Base-by-base conservation (phyloP, 2,888 invertebrate species). In the Pollenia amentaria region DNA sequence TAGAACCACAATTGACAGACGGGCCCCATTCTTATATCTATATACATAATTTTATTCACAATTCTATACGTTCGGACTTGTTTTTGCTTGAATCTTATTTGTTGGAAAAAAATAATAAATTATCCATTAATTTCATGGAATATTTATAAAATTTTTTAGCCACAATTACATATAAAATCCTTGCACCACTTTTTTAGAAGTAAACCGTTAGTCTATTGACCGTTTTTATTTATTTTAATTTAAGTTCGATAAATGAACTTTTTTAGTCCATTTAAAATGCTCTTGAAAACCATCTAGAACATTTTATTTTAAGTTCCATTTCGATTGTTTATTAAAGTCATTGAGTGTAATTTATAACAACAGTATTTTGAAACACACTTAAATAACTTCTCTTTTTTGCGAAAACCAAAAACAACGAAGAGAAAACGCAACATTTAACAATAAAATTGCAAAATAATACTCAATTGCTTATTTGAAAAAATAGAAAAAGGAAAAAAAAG, bases 391-490 rank as follows among this genome's bases (percentile, higher is more conserved):
- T 80, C 55, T 11, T 16, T 38, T 10, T 40, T 70, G n/a, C 12
- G 10, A 42, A 38, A 65, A 16, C 18, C 12, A 62, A 40, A 57
- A 44, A 46, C 29, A 53, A 46, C 44, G 44, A 75, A 40, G 69
- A 76, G 51, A 65, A 29, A 80, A 77, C 57, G 65, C 64, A 85
- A 85, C 70, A 85, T 85, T 85, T 80, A 81, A 81, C 85, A 81
- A 85, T 77, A 62, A 85, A 85, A 85, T 85, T 81, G 77, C 72
- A 85, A 85, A 81, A 81, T 85, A 81, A 85, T 77, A 72, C 55
- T 62, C 85, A 77, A 81, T 73, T 77, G 77, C 18, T 67, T 77
- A 21, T 75, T 76, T 46, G 12, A 18, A 16, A 42, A 18, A 42
- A 51, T 64, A 11, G 21, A 70, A 65, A 57, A 57, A 12, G 42